Percentiles rank a stretch among this genome's conserved stretches.
phyloP scores from a whole-genome alignment of 1,140 invertebrate genomes.

The Lepidurus couesii region DNA sequence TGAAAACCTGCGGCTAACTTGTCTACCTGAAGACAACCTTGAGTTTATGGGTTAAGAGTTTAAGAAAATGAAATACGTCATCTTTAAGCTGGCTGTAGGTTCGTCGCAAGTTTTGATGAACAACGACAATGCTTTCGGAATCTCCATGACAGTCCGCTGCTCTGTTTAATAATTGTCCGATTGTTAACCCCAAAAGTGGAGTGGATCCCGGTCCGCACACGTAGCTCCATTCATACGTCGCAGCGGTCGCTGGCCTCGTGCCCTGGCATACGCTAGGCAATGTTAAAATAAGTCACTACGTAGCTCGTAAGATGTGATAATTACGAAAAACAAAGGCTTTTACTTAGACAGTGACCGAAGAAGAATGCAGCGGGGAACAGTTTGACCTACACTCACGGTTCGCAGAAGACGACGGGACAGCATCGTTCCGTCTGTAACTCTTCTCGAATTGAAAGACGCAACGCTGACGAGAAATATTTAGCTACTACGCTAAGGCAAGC shows the following conservation, averaged over 20 bases:
- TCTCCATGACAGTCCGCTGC: constrained; percentile 53
- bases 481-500: too few species aligned
- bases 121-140: constrained; percentile 54
- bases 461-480: too few species aligned
- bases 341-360: not conserved
- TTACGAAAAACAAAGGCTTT: not conserved
- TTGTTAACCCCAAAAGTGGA: constrained; percentile 54
- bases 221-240: constrained; percentile 39
- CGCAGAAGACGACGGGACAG: not conserved
- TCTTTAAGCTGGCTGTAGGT: constrained; percentile 58
- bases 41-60: constrained; percentile 9
- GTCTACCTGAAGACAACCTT: constrained; percentile 55
- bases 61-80: constrained; percentile 47
- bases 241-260: not conserved
- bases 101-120: constrained; percentile 54
- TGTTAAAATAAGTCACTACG: not conserved
- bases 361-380: not conserved
- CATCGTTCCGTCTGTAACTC: not conserved
- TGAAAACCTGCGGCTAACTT: constrained; percentile 71
- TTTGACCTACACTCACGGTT: not conserved
- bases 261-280: not conserved
- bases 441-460: too few species aligned
- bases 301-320: not conserved
- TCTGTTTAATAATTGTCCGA: constrained; percentile 56
- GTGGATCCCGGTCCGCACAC: constrained; percentile 49